Percentiles rank a stretch among this genome's conserved stretches.
phyloP scores from a whole-genome alignment of 2,888 invertebrate species.

The Dolichomitus sp. region DNA sequence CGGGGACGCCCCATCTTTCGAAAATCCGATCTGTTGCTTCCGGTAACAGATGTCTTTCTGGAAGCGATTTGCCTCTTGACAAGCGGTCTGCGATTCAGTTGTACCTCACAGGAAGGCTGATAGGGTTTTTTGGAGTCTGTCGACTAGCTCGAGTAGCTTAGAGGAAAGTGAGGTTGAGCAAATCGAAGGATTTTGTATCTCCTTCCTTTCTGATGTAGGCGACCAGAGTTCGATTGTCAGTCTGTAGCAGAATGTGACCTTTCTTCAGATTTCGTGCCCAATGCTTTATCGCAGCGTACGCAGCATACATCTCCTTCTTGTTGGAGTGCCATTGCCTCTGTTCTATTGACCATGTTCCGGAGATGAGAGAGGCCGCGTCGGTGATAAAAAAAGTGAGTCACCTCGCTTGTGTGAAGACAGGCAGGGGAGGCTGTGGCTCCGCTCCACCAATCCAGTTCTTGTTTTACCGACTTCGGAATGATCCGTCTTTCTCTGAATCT shows the following conservation, averaged over 20 bases:
- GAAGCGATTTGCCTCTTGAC: conserved; percentile 60
- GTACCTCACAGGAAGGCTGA: conserved; percentile 74
- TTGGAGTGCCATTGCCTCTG: conserved; percentile 64
- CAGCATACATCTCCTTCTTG: conserved; percentile 64
- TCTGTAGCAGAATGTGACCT: conserved; percentile 52
- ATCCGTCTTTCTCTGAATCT: conserved; percentile 48
- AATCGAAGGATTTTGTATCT: conserved; percentile 44
- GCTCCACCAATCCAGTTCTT: conserved; percentile 66
- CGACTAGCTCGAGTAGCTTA: conserved; percentile 44
- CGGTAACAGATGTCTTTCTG: conserved; percentile 64
- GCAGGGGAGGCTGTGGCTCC: conserved; percentile 31
- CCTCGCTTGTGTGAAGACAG: conserved; percentile 55
- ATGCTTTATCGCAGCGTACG: conserved; percentile 39
- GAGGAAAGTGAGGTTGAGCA: conserved; percentile 54
- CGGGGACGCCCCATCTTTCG: conserved; percentile 62
- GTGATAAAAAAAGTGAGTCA: conserved; percentile 58
- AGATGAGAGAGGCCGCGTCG: conserved; percentile 53
- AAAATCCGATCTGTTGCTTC: conserved; percentile 62
- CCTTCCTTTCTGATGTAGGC: conserved; percentile 65
- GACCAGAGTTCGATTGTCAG: conserved; percentile 55
- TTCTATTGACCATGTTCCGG: conserved; percentile 49
- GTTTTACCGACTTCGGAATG: conserved; percentile 16
- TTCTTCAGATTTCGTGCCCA: conserved; percentile 33
- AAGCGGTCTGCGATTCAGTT: conserved; percentile 76
- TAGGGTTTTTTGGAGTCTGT: conserved; percentile 63